A percentile compares a stretch with the other conserved stretches of the same genome.
Evolutionary conservation across 1,140 invertebrate species (phyloP).

Genomic region (Bombus turneri): DNA sequence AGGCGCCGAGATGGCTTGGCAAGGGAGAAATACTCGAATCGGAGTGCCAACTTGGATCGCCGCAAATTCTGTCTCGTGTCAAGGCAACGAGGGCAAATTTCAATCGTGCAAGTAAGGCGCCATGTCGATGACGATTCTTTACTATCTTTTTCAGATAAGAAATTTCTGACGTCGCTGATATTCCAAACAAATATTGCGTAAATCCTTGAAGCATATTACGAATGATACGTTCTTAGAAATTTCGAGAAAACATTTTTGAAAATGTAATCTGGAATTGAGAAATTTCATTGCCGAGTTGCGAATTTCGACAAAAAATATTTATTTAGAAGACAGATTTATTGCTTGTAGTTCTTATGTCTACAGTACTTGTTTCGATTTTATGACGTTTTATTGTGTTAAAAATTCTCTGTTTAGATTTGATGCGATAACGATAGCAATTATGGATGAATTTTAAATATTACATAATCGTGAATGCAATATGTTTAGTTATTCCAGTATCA

Average conservation of each 20-base stretch:
- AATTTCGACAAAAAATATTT: background rate
- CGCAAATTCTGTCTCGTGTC: slow-evolving; percentile 79
- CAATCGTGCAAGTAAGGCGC: slow-evolving; percentile 79
- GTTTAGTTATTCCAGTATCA: too few species aligned
- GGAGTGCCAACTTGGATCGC: slow-evolving; percentile 75
- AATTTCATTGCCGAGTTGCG: background rate
- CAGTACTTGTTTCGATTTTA: background rate
- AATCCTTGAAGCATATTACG: background rate
- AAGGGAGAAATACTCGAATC: slow-evolving; percentile 77
- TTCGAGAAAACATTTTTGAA: background rate
- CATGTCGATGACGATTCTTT: background rate
- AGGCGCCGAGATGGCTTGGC: slow-evolving; percentile 83
- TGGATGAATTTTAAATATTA: too few species aligned
- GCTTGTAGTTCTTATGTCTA: background rate
- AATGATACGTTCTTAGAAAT: too few species aligned
- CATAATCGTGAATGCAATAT: too few species aligned
- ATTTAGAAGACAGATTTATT: background rate
- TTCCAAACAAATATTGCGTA: background rate
- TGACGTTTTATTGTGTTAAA: background rate
- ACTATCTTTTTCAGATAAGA: background rate
- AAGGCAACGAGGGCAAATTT: slow-evolving; percentile 82
- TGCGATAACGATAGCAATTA: too few species aligned
- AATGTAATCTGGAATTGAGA: too few species aligned
- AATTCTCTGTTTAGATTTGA: background rate
- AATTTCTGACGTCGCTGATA: too few species aligned